Evolutionary conservation across 2,797 vertebrate genomes (phyloP).

Genomic region (Sternotherus odoratus): DNA sequence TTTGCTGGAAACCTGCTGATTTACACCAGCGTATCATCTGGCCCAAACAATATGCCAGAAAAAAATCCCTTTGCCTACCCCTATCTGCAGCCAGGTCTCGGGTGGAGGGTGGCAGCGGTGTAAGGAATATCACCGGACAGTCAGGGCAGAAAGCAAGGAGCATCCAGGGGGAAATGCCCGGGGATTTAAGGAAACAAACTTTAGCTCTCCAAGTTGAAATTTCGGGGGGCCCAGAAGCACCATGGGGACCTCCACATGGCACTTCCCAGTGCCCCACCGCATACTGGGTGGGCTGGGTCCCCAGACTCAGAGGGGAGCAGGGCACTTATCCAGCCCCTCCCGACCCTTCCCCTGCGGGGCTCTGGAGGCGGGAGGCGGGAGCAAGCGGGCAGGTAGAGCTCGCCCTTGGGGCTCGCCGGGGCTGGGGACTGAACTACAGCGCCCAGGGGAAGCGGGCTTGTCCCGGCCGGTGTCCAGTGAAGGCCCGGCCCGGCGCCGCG

Average conservation of each 20-base stretch:
- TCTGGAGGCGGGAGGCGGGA: no score
- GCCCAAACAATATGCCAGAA: neutral
- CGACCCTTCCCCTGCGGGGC: neutral
- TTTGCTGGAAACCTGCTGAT: neutral
- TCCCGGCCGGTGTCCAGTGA: neutral
- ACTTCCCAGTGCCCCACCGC: neutral
- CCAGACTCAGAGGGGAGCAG: neutral
- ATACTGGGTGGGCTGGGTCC: neutral
- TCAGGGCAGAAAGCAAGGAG: neutral
- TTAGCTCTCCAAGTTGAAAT: neutral
- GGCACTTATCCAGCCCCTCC: neutral
- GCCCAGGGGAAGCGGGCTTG: neutral
- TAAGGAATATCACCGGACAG: fast-evolving
- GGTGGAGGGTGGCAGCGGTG: neutral
- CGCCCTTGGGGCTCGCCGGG: neutral
- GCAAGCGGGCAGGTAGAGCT: neutral
- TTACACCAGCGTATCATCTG: neutral
- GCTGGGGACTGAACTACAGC: neutral
- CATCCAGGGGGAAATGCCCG: slow-evolving; percentile 12
- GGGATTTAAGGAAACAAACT: neutral
- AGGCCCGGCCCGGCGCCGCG: slow-evolving; percentile 5
- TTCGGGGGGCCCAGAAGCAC: neutral
- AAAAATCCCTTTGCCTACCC: neutral
- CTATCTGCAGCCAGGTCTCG: no score
- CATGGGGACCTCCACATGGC: neutral